Percentiles rank a stretch among this genome's conserved stretches.
phyloP scores from a whole-genome alignment of 1,140 invertebrate genomes.

The Drosophila santomea region DNA sequence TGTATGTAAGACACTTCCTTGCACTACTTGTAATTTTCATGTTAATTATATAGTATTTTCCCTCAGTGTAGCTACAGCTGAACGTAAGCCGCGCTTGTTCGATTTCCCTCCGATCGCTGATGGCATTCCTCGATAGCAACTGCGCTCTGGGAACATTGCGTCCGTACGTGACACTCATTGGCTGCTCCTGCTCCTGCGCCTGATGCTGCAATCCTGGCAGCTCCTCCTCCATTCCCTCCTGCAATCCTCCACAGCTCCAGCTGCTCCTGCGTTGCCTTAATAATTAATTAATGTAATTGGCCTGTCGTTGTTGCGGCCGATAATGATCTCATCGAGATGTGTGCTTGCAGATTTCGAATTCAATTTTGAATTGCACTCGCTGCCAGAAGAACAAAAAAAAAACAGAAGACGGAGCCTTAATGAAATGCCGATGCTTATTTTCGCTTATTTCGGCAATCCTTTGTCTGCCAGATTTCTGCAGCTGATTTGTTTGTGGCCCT shows the following conservation, averaged over 20 bases:
- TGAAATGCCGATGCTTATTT: constrained; percentile 36
- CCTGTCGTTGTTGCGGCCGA: constrained; percentile 80
- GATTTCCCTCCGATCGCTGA: constrained; percentile 72
- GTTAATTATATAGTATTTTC: background rate
- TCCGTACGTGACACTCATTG: constrained; percentile 74
- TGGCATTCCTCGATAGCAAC: constrained; percentile 74
- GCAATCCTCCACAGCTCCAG: constrained; percentile 8
- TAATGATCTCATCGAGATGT: constrained; percentile 83
- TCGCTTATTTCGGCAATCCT: constrained; percentile 54
- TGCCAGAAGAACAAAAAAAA: background rate
- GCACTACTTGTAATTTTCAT: no score
- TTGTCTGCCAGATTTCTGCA: constrained; percentile 46
- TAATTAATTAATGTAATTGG: constrained; percentile 84
- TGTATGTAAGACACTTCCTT: no score
- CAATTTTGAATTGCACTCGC: constrained; percentile 73
- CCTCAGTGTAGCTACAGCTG: constrained; percentile 24
- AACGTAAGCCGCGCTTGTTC: constrained; percentile 56
- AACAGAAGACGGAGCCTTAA: constrained; percentile 14
- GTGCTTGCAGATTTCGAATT: constrained; percentile 78
- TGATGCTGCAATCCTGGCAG: constrained; percentile 20
- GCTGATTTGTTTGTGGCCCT: constrained; percentile 22
- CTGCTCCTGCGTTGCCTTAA: constrained; percentile 67
- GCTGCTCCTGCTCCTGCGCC: constrained; percentile 12
- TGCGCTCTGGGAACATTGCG: constrained; percentile 66
- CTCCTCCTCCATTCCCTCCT: background rate